These are phyloP conservation scores for Neotoma lepida DNA, from an alignment of 2,113 vertebrate species.

Conservation along the genomic window DNA sequence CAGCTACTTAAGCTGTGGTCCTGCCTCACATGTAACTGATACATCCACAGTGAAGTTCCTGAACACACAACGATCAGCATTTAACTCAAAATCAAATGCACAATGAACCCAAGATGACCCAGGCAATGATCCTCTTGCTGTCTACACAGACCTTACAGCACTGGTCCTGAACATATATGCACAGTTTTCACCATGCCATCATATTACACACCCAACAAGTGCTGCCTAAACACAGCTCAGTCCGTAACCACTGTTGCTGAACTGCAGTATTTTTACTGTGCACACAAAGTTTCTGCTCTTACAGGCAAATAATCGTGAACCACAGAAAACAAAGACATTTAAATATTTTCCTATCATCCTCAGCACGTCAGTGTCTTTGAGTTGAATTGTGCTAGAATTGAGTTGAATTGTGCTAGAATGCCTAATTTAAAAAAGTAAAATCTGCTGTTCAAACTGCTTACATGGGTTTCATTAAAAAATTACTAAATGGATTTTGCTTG, in stretches of 20 bases:
- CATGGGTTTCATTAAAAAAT: neutral
- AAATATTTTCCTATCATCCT: neutral
- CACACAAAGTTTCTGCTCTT: neutral
- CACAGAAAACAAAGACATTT: neutral
- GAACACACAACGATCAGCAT: neutral
- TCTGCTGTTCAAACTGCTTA: neutral
- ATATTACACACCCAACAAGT: neutral
- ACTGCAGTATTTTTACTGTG: neutral
- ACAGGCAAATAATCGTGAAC: neutral
- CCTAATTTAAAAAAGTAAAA: neutral
- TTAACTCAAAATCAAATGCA: neutral
- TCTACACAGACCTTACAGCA: neutral
- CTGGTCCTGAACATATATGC: neutral
- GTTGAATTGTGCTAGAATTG: neutral
- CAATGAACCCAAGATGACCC: neutral
- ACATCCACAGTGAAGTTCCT: neutral
- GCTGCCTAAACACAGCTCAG: neutral
- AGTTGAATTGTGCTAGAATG: neutral
- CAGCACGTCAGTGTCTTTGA: neutral
- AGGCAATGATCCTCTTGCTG: rapidly evolving
- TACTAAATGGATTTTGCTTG: neutral
- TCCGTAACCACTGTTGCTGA: neutral
- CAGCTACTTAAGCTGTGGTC: neutral
- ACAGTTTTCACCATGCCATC: no score
- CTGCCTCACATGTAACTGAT: neutral